Evolutionary conservation across 2,888 invertebrate genomes (phyloP).

Genomic region (Drosophila borealis): DNA sequence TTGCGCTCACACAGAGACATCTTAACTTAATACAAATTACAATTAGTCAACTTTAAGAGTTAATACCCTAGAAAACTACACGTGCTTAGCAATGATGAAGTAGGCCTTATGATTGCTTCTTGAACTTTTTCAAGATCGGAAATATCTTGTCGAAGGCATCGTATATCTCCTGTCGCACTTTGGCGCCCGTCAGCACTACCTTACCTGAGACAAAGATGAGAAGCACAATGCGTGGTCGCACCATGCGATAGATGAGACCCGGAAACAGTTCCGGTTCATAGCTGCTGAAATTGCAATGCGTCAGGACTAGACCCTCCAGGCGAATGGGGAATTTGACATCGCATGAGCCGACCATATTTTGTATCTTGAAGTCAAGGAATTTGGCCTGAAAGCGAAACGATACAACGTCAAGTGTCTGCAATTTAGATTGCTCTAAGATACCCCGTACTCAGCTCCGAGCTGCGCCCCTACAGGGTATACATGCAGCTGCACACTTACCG

Average conservation of each 20-base stretch:
- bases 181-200: slow-evolving; percentile 98
- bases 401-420: not conserved
- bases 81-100: not conserved
- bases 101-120: slow-evolving; percentile 88
- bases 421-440: not conserved
- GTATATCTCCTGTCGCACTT: slow-evolving; percentile 95
- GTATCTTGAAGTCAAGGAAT: slow-evolving; percentile 93
- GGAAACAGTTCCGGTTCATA: slow-evolving; percentile 99
- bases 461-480: not conserved
- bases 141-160: slow-evolving; percentile 98
- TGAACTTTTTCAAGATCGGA: slow-evolving; percentile 97
- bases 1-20: slow-evolving; percentile 23
- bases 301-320: slow-evolving; percentile 90
- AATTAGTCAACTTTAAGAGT: slow-evolving; percentile 58
- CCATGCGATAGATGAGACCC: slow-evolving; percentile 99
- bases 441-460: too few relatives aligned
- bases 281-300: slow-evolving; percentile 91
- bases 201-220: slow-evolving; percentile 99
- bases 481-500: slow-evolving; percentile 85
- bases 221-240: slow-evolving; percentile 97
- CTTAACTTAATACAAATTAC: slow-evolving; percentile 36
- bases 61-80: slow-evolving; percentile 23
- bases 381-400: slow-evolving; percentile 87
- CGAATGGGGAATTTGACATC: slow-evolving; percentile 92
- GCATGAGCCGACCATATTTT: slow-evolving; percentile 92